Percentiles rank a stretch among this genome's conserved stretches.
These are phyloP conservation scores for Drosophila fuyamai DNA, from an alignment of 1,140 invertebrate genomes.

Conservation along the genomic window DNA sequence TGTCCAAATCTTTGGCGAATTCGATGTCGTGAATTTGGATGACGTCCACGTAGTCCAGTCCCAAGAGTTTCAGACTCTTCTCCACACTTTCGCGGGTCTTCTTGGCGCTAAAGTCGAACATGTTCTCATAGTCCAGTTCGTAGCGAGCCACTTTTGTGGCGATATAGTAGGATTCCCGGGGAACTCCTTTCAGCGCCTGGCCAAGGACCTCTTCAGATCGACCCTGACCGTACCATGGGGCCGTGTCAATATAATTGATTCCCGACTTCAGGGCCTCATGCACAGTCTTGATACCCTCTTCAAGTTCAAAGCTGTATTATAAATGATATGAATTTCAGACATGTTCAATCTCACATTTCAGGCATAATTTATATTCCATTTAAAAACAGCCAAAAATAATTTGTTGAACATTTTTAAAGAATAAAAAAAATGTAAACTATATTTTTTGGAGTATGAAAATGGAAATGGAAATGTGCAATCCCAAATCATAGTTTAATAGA, in stretches of 20 bases:
- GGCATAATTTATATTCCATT: no score
- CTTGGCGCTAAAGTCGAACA: slow-evolving; percentile 95
- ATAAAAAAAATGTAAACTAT: no score
- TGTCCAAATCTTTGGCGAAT: slow-evolving; percentile 91
- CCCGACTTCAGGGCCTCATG: slow-evolving; percentile 90
- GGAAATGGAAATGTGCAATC: no score
- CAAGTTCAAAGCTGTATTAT: slow-evolving; percentile 85
- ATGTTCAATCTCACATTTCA: no score
- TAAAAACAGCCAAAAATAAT: no score
- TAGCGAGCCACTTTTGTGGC: slow-evolving; percentile 96
- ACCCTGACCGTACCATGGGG: slow-evolving; percentile 96
- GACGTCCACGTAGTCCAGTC: slow-evolving; percentile 94
- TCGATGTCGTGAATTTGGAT: slow-evolving; percentile 97
- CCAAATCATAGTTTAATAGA: no score
- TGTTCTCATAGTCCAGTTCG: slow-evolving; percentile 88
- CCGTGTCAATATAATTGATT: slow-evolving; percentile 98
- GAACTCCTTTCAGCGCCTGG: slow-evolving; percentile 91
- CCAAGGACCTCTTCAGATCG: slow-evolving; percentile 92
- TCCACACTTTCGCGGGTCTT: slow-evolving; percentile 91
- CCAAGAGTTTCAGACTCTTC: slow-evolving; percentile 90
- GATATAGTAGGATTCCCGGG: slow-evolving; percentile 93
- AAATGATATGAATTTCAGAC: neutral
- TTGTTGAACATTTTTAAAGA: neutral
- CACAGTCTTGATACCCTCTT: slow-evolving; percentile 89
- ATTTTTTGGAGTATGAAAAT: no score